Base-by-base conservation (phyloP, 2,113 vertebrate genomes). In the Nothobranchius kuhntae region DNA sequence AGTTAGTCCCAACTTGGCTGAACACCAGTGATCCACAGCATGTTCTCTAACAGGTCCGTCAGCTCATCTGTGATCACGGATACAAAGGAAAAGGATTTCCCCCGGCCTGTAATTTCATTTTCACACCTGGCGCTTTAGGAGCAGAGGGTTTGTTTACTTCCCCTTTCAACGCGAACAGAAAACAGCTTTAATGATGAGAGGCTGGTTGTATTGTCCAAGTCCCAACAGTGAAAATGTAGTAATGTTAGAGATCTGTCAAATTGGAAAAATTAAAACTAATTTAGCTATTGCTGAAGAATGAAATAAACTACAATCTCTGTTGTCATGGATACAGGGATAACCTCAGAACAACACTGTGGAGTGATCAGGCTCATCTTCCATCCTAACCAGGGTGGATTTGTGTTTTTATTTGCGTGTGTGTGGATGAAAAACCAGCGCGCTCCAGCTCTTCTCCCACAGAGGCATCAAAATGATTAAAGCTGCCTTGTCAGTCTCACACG, bases 401-500 rank as follows among this genome's bases (percentile, higher is more conserved):
- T 38, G 2, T 13, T 30, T 35, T 13, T 54, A 51, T 51, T 9
- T 52, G 11, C 17, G 35, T 21, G 26, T 4, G 1, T 26, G n/a
- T 65, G 42, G 30, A 30, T 7, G 10, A 44, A 53, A 44, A 24
- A 30, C 30, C 30, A 30, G 3, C 30, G 30, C 30, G 30, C 4
- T 12, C 26, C 14, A 61, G 68, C 11, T 26, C 21, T 74, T 62
- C 45, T 68, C 62, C 50, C 59, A 80, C 75, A 73, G 62, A 77
- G 53, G 81, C 83, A 78, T 89, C 84, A 85, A 69, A 77, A 72
- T 86, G 65, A 90, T 87, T 87, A 85, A 84, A 83, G 74, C 54
- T 59, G 53, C 63, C 52, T 35, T 53, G 61, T 75, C 35, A 53
- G 2, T 68, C 68, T 65, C 61, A 53, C 26, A 30, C 4, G 30